Evolutionary conservation across 2,888 invertebrate species (phyloP), one percentile per base, ranked within the genome.

Genomic region (Torymus texanus): DNA sequence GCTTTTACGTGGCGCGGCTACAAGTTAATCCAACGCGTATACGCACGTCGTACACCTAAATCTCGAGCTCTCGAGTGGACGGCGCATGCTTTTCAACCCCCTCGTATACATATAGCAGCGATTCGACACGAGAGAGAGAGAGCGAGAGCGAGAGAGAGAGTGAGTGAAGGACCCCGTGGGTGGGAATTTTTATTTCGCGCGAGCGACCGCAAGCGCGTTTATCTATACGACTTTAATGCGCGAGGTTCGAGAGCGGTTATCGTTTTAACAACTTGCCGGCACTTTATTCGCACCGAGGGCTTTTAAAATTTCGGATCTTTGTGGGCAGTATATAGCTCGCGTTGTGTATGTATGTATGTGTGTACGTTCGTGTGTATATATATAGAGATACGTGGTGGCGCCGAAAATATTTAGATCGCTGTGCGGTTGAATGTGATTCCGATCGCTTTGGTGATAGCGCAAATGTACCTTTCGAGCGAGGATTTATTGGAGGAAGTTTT

Each of bases 241-340:
- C 18, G 61, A 41, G 41, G 41, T 41, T 41, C 8, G 8, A 58
- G 24, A n/a, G 66, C 21, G 59, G 66, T 66, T 78, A 78, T 78
- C 78, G 66, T 65, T 61, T 65, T 61, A 72, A 72, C 78, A 72
- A 59, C 72, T 78, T 53, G 21, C 65, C 29, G 56, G 21, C 41
- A 66, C 66, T 72, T 65, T 71, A 65, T 77, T 59, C 53, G 51
- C 59, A 5, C 59, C 51, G 62, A 13, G 24, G 16, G 56, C 56
- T 76, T 70, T 76, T 71, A 24, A 77, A 71, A 56, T 62, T 77
- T 62, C 11, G 56, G n/a, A 29, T 62, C 41, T 41, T 41, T 56
- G 14, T 12, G 16, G 14, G 2, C 18, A 5, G 65, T 62, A 66
- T 51, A 21, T 12, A 1, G 12, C 14, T 50, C 21, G 21, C 21